Percentiles rank a stretch among this genome's conserved stretches.
These are phyloP conservation scores for Malurus elegans DNA, from an alignment of 2,113 vertebrate genomes.

Conservation along the genomic window DNA sequence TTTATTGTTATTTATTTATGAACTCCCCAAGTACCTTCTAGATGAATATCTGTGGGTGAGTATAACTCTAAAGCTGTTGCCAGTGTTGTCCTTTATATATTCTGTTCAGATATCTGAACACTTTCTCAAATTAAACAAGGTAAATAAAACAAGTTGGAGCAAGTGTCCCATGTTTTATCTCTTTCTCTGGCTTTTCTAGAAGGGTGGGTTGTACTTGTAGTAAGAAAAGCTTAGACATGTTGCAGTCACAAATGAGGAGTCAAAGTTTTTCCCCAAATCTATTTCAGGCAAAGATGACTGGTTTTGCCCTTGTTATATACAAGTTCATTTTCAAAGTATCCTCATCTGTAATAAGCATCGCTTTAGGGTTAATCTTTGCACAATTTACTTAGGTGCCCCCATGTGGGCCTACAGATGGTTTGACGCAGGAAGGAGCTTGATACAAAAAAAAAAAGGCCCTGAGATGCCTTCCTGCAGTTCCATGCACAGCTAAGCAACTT, in stretches of 20 bases:
- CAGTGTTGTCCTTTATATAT: background rate
- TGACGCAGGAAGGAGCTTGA: background rate
- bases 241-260: background rate
- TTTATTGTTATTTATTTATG: background rate
- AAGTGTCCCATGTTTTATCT: background rate
- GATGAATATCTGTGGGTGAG: background rate
- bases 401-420: background rate
- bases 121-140: slow-evolving; percentile 7
- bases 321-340: background rate
- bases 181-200: background rate
- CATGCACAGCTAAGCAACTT: background rate
- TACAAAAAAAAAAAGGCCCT: background rate
- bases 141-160: slow-evolving; percentile 34
- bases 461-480: background rate
- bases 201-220: background rate
- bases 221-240: background rate
- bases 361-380: background rate
- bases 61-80: background rate
- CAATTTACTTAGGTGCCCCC: background rate
- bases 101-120: background rate
- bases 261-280: background rate
- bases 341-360: background rate
- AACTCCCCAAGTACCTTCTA: background rate
- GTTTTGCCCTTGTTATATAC: background rate
- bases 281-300: background rate